phyloP scores from a whole-genome alignment of 1,140 invertebrate genomes.

The Lysiphlebus fabarum region DNA sequence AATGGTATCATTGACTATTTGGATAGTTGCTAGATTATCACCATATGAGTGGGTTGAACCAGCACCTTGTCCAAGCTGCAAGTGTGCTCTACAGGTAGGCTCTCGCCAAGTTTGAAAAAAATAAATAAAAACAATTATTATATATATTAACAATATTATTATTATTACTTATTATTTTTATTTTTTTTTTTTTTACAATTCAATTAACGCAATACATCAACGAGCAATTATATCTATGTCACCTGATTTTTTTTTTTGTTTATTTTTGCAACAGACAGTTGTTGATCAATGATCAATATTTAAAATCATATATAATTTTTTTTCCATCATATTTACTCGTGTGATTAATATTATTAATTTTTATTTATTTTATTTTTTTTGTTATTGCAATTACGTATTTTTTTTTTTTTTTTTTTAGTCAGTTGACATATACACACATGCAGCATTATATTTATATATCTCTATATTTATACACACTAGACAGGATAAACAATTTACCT shows the following conservation, averaged over 20 bases:
- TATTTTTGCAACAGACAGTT: too few relatives aligned
- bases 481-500: constrained; percentile 20
- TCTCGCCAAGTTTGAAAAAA: constrained; percentile 42
- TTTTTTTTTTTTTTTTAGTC: not conserved
- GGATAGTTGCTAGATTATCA: constrained; percentile 68
- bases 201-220: too few relatives aligned
- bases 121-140: not conserved
- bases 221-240: too few relatives aligned
- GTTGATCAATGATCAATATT: not conserved
- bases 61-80: constrained; percentile 58
- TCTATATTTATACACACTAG: not conserved
- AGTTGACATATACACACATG: not conserved
- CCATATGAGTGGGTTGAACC: constrained; percentile 69
- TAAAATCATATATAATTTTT: not conserved
- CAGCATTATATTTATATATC: constrained; percentile 2
- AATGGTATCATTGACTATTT: constrained; percentile 68
- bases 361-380: too few relatives aligned
- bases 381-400: too few relatives aligned
- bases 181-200: too few relatives aligned
- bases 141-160: not conserved
- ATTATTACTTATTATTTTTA: too few relatives aligned
- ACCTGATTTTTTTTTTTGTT: too few relatives aligned
- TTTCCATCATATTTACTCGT: not conserved
- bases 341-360: too few relatives aligned
- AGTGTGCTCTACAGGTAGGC: constrained; percentile 52